A percentile compares a stretch with the other conserved stretches of the same genome.
Evolutionary conservation across 2,113 vertebrate genomes (phyloP).

Genomic region (Odobenus rosmarus): DNA sequence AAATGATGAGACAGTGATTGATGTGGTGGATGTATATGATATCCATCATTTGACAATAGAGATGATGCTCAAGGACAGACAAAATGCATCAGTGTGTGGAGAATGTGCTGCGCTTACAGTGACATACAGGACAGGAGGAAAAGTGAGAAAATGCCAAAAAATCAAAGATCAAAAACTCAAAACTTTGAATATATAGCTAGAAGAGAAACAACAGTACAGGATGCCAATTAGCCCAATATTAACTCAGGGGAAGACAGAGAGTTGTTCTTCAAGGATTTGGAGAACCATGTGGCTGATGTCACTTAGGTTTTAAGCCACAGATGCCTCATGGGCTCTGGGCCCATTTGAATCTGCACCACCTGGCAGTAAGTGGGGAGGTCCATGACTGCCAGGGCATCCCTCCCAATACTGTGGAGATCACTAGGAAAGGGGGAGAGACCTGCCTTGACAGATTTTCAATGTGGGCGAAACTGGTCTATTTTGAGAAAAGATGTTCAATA

Average conservation of each 20-base stretch:
- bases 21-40: not conserved
- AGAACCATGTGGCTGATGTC: not conserved
- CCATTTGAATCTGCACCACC: constrained; percentile 50
- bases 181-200: not conserved
- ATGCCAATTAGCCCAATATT: not conserved
- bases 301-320: constrained; percentile 50
- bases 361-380: constrained; percentile 26
- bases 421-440: constrained; percentile 40
- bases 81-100: not conserved
- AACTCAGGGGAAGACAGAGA: not conserved
- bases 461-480: constrained; percentile 76
- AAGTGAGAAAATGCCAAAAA: not conserved
- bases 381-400: constrained; percentile 27
- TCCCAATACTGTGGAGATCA: constrained; percentile 61
- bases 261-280: constrained; percentile 44
- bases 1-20: not conserved
- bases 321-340: constrained; percentile 40
- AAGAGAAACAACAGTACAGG: not conserved
- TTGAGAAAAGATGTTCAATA: constrained; percentile 77
- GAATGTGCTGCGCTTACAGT: not conserved
- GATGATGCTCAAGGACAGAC: not conserved
- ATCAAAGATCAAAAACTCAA: not conserved
- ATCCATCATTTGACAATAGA: not conserved
- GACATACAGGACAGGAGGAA: not conserved
- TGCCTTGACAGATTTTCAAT: constrained; percentile 74